Evolutionary conservation across 1,140 invertebrate genomes (phyloP).

Genomic region (Sycobia sp.): DNA sequence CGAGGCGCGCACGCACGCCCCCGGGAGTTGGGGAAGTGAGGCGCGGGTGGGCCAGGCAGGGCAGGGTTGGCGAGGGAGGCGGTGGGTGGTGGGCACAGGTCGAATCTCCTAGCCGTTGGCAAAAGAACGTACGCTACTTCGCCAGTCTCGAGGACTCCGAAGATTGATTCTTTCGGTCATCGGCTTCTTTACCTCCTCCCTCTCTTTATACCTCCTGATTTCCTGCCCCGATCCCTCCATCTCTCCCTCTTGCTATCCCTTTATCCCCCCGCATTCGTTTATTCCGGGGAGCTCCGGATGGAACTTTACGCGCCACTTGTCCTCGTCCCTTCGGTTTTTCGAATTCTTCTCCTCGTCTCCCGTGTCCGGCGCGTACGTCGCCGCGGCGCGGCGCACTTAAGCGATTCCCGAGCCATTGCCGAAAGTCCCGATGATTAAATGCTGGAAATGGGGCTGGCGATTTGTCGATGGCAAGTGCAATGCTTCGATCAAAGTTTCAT

Average conservation of each 20-base stretch:
- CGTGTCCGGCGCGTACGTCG: too few species aligned
- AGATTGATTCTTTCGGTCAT: conserved; percentile 15
- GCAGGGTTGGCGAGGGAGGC: too few species aligned
- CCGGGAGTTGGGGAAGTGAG: too few species aligned
- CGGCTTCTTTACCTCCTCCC: neutral
- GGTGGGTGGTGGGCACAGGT: too few species aligned
- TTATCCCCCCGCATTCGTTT: neutral
- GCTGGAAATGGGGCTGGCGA: too few species aligned
- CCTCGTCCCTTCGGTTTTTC: neutral
- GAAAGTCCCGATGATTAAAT: too few species aligned
- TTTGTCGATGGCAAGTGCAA: too few species aligned
- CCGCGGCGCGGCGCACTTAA: too few species aligned
- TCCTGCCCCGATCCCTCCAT: neutral
- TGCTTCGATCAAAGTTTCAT: neutral
- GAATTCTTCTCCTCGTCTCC: neutral
- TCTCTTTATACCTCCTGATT: too few species aligned
- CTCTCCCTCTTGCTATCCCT: neutral
- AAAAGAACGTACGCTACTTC: conserved; percentile 9
- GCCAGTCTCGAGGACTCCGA: conserved; percentile 22
- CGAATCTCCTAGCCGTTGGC: too few species aligned
- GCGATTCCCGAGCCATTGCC: too few species aligned
- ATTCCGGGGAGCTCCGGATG: neutral
- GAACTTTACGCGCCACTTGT: neutral
- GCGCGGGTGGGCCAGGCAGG: too few species aligned
- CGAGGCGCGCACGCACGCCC: conserved; percentile 4